These are phyloP conservation scores for Alligator mississippiensis DNA, from an alignment of 2,113 vertebrate species.

Conservation along the genomic window DNA sequence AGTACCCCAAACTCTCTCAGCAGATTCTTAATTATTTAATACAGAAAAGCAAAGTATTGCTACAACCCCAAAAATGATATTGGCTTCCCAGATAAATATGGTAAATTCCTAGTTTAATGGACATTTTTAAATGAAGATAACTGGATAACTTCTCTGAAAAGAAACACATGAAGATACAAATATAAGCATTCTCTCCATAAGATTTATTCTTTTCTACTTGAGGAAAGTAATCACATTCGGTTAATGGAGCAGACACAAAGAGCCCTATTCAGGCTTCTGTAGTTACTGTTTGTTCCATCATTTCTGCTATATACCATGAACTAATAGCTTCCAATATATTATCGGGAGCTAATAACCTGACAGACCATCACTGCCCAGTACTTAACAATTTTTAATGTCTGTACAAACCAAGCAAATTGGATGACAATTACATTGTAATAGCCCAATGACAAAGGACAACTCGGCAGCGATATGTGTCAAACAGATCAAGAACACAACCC, in stretches of 20 bases:
- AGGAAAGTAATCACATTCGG: slow-evolving; percentile 20
- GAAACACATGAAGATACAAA: background rate
- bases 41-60: background rate
- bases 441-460: background rate
- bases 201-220: background rate
- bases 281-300: slow-evolving; percentile 5
- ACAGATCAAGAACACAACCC: background rate
- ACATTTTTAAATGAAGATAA: background rate
- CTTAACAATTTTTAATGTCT: background rate
- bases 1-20: background rate
- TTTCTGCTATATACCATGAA: background rate
- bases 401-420: background rate
- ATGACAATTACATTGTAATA: background rate
- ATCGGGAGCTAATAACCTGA: background rate
- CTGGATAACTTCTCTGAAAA: background rate
- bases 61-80: background rate
- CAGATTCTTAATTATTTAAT: background rate
- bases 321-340: background rate
- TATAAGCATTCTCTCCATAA: background rate
- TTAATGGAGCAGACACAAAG: slow-evolving; percentile 30
- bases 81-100: background rate
- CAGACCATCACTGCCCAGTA: background rate
- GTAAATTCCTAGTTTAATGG: background rate
- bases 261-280: background rate
- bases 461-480: background rate